Conservation (phyloP, 2,888 invertebrate genomes). For the Cephus pulcher region DNA sequence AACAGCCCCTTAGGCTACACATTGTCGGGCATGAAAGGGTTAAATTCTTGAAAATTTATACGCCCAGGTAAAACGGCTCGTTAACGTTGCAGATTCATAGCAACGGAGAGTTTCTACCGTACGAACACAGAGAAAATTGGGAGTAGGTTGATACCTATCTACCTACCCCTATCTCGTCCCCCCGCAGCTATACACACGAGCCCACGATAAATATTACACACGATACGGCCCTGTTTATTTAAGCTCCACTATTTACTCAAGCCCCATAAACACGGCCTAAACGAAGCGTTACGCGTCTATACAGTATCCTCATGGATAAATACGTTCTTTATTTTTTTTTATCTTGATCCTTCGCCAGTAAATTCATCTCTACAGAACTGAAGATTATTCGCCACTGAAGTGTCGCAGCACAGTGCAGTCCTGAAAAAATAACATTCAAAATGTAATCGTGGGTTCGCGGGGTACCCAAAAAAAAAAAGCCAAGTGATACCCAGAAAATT, state of each 20-base stretch:
- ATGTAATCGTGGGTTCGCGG: too few species aligned
- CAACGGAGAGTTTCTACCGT: constrained; percentile 13
- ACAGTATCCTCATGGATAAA: neutral
- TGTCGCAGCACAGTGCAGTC: too few species aligned
- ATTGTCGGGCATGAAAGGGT: constrained; percentile 13
- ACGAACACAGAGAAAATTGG: constrained; percentile 4
- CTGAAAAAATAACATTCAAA: too few species aligned
- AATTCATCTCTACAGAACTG: neutral
- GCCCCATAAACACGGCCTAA: constrained; percentile 26
- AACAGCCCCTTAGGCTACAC: neutral
- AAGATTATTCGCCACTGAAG: neutral
- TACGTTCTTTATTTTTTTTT: neutral
- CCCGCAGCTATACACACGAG: constrained; percentile 24
- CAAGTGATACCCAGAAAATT: neutral
- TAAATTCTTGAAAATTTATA: constrained; percentile 38
- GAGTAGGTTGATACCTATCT: neutral
- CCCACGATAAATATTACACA: constrained; percentile 49
- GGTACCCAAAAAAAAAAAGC: neutral
- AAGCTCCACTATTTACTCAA: constrained; percentile 39
- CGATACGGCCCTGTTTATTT: constrained; percentile 45
- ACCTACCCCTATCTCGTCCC: neutral
- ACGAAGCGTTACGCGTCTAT: constrained; percentile 7
- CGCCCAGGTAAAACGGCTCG: constrained; percentile 32
- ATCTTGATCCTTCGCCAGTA: neutral
- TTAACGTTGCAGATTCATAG: constrained; percentile 49